Base-by-base conservation (phyloP, 1,140 invertebrate genomes). In the Brachionus rotundiformis region DNA sequence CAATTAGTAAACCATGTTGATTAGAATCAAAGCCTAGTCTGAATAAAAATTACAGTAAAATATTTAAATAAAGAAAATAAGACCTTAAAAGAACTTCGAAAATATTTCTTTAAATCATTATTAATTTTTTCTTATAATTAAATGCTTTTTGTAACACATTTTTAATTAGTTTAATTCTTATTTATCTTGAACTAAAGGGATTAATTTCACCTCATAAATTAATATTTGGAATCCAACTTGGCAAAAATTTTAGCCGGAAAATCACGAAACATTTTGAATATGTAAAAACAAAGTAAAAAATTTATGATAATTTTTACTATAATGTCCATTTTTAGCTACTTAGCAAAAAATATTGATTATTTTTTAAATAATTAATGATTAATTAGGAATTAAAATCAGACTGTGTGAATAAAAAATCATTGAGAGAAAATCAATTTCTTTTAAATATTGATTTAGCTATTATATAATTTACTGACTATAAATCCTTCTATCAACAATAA, bases 351-450 rank as follows among this genome's bases (percentile, higher is more conserved):
- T 8, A 25, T 13, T 8, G 4, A 19, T 54, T 4, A 23, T 19
- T 8, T 54, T 54, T 54, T 54, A 49, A 49, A 36, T 8, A 36
- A 36, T 39, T 19, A 54, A 54, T 6, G 8, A 54, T 19, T 54
- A 54, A 19, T 54, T 8, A 54, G 19, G 1, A 39, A 39, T 11
- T 19, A 54, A 54, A 8, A 49, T 16, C 13, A 54, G 23, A 54
- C n/a, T n/a, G n/a, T n/a, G n/a, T n/a, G n/a, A 54, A 54, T 41
- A 54, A 54, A 54, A 54, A 54, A 19, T 54, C n/a, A 19, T 16
- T 54, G 47, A 54, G 19, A 54, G 19, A 54, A 54, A 54, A 54
- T 54, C 47, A 54, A 54, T 54, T 54, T 54, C 47, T 54, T 54
- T 23, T 54, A 25, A 54, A 54, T 54, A 54, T 54, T 54, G 47